Evolutionary conservation across 2,113 vertebrate genomes (phyloP).

Genomic region (Rhea americana): DNA sequence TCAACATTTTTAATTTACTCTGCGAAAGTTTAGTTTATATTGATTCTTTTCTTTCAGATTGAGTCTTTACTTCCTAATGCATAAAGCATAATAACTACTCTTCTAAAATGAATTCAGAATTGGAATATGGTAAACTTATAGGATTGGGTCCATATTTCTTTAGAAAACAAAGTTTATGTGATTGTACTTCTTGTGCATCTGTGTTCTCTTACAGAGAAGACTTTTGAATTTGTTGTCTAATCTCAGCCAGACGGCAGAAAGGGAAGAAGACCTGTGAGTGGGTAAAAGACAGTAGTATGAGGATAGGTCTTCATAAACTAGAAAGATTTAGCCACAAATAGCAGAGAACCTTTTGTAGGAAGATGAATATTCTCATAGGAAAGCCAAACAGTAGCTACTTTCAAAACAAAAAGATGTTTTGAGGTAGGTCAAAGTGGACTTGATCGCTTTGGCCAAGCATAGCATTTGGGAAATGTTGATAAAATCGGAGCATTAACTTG

Average conservation of each 20-base stretch:
- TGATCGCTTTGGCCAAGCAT: not conserved
- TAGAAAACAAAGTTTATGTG: not conserved
- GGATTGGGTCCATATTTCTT: not conserved
- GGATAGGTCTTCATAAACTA: not conserved
- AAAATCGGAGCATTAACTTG: not conserved
- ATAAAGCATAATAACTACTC: not conserved
- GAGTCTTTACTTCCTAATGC: not conserved
- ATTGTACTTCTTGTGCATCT: not conserved
- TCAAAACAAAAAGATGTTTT: not conserved
- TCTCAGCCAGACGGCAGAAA: not conserved
- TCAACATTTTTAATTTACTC: not conserved
- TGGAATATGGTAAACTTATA: not conserved
- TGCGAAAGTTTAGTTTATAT: not conserved
- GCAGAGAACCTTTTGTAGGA: not conserved
- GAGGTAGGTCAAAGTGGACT: not conserved
- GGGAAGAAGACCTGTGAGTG: not conserved
- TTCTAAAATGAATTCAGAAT: not conserved
- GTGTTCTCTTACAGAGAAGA: not conserved
- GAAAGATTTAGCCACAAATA: not conserved
- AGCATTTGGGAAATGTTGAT: rapidly evolving
- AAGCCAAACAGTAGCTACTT: not conserved
- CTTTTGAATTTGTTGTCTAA: not conserved
- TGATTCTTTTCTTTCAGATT: not conserved
- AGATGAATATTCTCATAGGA: not conserved
- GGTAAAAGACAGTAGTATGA: not conserved